phyloP scores from a whole-genome alignment of 2,797 vertebrate species.

The Poeciliopsis gracilis region DNA sequence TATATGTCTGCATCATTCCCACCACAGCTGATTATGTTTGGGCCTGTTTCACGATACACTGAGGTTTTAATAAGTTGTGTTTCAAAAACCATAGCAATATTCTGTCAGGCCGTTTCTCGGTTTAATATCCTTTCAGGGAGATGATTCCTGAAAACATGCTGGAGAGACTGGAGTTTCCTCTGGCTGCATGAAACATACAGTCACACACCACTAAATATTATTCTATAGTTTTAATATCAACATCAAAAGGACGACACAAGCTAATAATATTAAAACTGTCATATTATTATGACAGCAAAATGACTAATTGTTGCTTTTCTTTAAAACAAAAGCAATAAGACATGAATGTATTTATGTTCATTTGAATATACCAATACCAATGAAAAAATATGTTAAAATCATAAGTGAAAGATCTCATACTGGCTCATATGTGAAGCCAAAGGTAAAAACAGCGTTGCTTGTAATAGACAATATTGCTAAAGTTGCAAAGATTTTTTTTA shows the following conservation, averaged over 20 bases:
- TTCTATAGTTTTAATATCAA: neutral
- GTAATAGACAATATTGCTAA: conserved; percentile 1
- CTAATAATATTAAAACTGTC: neutral
- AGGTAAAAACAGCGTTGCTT: conserved; percentile 15
- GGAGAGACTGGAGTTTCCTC: neutral
- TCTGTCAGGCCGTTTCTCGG: neutral
- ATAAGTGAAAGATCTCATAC: neutral
- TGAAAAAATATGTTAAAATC: neutral
- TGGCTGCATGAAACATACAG: neutral
- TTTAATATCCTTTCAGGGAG: neutral
- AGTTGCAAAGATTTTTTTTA: neutral
- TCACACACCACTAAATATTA: neutral
- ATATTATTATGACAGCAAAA: neutral
- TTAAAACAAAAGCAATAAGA: neutral
- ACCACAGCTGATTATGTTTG: neutral
- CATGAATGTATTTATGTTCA: neutral
- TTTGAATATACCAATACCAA: neutral
- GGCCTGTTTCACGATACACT: neutral
- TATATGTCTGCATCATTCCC: neutral
- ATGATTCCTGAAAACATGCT: neutral
- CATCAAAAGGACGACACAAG: neutral
- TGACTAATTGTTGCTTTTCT: neutral
- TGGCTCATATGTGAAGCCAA: neutral
- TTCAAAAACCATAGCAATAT: neutral
- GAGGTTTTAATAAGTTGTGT: neutral